Conservation (phyloP, 2,888 invertebrate species). For the Drosophila longiperda region DNA sequence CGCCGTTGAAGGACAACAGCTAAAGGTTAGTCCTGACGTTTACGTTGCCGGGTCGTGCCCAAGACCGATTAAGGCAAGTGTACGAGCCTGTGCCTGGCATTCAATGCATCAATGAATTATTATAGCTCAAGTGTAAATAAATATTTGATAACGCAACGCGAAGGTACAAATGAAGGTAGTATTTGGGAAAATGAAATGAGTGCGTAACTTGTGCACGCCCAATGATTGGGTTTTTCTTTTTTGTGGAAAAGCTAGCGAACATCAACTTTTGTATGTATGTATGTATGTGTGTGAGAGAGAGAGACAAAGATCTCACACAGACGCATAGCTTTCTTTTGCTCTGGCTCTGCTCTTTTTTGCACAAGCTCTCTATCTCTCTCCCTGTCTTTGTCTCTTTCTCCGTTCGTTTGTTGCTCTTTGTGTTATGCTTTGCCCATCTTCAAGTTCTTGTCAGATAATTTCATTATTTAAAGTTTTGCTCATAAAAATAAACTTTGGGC, state of each 20-base stretch:
- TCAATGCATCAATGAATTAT: slow-evolving; percentile 76
- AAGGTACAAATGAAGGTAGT: slow-evolving; percentile 26
- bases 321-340: slow-evolving; percentile 12
- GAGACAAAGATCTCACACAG: slow-evolving; percentile 21
- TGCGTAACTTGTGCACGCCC: slow-evolving; percentile 65
- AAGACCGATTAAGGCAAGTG: slow-evolving; percentile 51
- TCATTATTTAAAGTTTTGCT: slow-evolving; percentile 76
- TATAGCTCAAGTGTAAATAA: slow-evolving; percentile 76
- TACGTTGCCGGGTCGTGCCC: slow-evolving; percentile 74
- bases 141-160: slow-evolving; percentile 66
- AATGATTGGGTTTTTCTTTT: slow-evolving; percentile 53
- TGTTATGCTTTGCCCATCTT: slow-evolving; percentile 52
- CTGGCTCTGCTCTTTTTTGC: slow-evolving; percentile 8
- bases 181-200: slow-evolving; percentile 27
- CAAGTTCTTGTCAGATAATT: slow-evolving; percentile 78
- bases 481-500: slow-evolving; percentile 77
- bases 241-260: slow-evolving; percentile 36
- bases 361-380: background rate
- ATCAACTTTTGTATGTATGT: slow-evolving; percentile 48
- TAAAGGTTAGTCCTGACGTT: slow-evolving; percentile 80
- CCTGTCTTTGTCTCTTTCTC: background rate
- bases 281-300: slow-evolving; percentile 7
- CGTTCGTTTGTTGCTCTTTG: slow-evolving; percentile 23
- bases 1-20: slow-evolving; percentile 75
- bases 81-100: slow-evolving; percentile 71